Evolutionary conservation across 2,113 vertebrate genomes (phyloP).

Genomic region (Murina feae): DNA sequence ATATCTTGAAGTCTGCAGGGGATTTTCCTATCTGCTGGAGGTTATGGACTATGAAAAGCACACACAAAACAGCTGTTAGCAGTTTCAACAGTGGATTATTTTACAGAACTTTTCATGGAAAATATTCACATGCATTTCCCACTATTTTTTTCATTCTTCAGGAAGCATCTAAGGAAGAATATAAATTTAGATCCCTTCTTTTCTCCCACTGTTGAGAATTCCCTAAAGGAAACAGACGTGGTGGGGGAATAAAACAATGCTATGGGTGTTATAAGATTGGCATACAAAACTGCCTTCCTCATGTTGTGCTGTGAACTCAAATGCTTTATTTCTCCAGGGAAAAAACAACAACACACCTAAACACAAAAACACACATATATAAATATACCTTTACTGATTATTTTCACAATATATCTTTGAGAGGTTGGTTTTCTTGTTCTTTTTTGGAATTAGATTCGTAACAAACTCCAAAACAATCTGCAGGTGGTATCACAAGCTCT

Average conservation of each 20-base stretch:
- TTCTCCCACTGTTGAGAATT: slow-evolving; percentile 20
- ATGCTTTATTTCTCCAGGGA: slow-evolving; percentile 54
- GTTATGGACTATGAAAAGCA: slow-evolving; percentile 59
- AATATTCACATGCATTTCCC: slow-evolving; percentile 66
- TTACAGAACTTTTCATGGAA: slow-evolving; percentile 74
- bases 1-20: slow-evolving; percentile 69
- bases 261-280: slow-evolving; percentile 68
- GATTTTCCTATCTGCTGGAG: slow-evolving; percentile 72
- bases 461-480: slow-evolving; percentile 34
- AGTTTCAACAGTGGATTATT: slow-evolving; percentile 72
- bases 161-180: slow-evolving; percentile 45
- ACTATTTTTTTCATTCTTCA: slow-evolving; percentile 45
- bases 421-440: slow-evolving; percentile 24
- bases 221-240: slow-evolving; percentile 32
- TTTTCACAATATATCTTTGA: slow-evolving; percentile 41
- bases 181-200: slow-evolving; percentile 56
- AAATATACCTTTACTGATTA: slow-evolving; percentile 37
- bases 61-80: slow-evolving; percentile 70
- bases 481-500: not conserved
- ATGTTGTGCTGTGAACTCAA: slow-evolving; percentile 56
- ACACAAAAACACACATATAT: not conserved
- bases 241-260: slow-evolving; percentile 52
- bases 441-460: slow-evolving; percentile 50
- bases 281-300: slow-evolving; percentile 56
- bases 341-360: not conserved